phyloP scores from a whole-genome alignment of 1,140 invertebrate genomes.

The Phortica variegata region DNA sequence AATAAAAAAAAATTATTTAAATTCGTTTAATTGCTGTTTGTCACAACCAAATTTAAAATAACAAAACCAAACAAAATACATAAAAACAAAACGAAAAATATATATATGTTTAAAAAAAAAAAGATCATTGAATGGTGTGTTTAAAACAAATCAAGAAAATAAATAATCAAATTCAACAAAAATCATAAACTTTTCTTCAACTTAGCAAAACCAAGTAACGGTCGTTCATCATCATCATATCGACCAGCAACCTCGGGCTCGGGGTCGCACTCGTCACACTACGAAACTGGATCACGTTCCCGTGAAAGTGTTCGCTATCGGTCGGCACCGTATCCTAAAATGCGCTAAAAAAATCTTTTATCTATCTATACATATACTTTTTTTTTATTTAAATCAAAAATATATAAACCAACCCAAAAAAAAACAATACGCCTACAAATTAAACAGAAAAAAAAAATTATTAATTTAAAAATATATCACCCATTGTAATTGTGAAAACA shows the following conservation, averaged over 20 bases:
- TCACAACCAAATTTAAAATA: conserved; percentile 11
- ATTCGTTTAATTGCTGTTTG: too few species aligned
- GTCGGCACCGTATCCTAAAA: conserved; percentile 56
- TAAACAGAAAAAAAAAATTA: background rate
- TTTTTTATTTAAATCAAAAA: conserved; percentile 21
- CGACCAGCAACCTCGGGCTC: conserved; percentile 53
- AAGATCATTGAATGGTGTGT: too few species aligned
- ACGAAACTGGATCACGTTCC: conserved; percentile 56
- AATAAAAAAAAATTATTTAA: conserved; percentile 18
- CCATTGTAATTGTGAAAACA: conserved; percentile 18
- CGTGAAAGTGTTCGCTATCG: conserved; percentile 56
- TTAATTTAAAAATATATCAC: background rate
- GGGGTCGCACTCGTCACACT: conserved; percentile 55
- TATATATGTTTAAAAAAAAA: conserved; percentile 8
- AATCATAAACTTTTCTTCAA: conserved; percentile 44
- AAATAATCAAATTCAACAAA: background rate
- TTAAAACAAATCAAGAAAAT: conserved; percentile 16
- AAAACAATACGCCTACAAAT: too few species aligned
- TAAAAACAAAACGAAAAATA: conserved; percentile 23
- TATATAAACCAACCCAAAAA: conserved; percentile 11
- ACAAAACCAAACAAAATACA: conserved; percentile 4
- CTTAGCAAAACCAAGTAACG: conserved; percentile 57
- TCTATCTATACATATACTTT: background rate
- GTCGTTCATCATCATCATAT: conserved; percentile 56
- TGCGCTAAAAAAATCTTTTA: conserved; percentile 46